Evolutionary conservation across 2,797 vertebrate species (phyloP).

Genomic region (Buphagus erythrorhynchus): DNA sequence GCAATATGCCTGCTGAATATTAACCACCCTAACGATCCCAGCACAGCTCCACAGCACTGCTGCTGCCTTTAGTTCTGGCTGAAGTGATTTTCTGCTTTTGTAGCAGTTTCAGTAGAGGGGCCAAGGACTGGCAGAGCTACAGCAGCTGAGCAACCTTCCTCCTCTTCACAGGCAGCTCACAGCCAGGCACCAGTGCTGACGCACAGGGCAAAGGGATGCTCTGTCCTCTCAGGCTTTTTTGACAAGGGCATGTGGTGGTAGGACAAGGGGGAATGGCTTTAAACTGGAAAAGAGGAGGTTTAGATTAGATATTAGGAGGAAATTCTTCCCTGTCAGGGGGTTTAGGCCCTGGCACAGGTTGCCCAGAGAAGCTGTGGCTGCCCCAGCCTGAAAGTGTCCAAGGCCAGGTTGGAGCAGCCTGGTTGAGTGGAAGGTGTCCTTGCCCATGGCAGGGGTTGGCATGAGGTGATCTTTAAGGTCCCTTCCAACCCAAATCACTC

Average conservation of each 20-base stretch:
- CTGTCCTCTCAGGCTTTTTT: not conserved
- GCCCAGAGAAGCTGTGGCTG: not conserved
- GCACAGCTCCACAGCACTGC: not conserved
- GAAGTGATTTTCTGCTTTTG: conserved; percentile 23
- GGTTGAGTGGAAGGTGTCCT: not conserved
- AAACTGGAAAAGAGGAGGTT: not conserved
- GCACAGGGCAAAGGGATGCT: not conserved
- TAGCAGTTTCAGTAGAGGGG: not conserved
- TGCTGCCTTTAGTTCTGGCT: not conserved
- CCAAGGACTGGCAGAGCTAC: conserved; percentile 26
- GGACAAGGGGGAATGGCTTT: not conserved
- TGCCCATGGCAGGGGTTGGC: not conserved
- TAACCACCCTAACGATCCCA: conserved; percentile 44
- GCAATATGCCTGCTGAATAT: conserved; percentile 54
- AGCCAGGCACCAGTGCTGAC: not conserved
- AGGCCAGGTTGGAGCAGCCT: not conserved
- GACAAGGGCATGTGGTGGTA: not conserved
- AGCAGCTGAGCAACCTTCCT: conserved; percentile 1
- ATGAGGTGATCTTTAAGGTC: not conserved
- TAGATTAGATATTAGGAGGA: not conserved
- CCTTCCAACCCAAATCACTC: not conserved
- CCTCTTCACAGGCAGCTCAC: not conserved
- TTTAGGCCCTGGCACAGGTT: not conserved
- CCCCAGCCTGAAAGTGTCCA: not conserved
- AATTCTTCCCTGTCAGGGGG: not conserved